phyloP scores from a whole-genome alignment of 2,888 invertebrate genomes.

The Lagria hirta region DNA sequence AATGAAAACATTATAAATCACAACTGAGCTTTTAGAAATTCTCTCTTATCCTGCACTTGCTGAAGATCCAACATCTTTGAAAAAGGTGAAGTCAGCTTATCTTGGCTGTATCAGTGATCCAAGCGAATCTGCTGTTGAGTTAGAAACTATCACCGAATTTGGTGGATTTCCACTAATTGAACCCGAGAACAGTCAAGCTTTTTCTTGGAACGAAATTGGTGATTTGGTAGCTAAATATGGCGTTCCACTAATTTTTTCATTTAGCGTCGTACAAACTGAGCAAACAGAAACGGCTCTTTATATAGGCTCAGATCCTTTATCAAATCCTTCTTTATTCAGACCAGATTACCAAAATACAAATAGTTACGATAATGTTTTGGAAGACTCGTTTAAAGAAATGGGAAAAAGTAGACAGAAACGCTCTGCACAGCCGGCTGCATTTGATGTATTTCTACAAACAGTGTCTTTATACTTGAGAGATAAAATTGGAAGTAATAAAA shows the following conservation, averaged over 20 bases:
- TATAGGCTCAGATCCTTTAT: constrained; percentile 32
- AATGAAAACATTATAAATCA: too few relatives aligned
- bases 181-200: constrained; percentile 12
- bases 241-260: constrained; percentile 48
- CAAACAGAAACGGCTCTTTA: constrained; percentile 14
- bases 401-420: constrained; percentile 2
- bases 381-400: constrained; percentile 31
- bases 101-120: constrained; percentile 43
- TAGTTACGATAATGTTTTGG: constrained; percentile 38
- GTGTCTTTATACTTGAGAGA: constrained; percentile 1
- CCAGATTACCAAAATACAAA: too few relatives aligned
- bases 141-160: constrained; percentile 41
- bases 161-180: constrained; percentile 48
- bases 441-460: constrained; percentile 5
- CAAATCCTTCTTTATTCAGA: constrained; percentile 33
- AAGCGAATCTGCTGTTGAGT: constrained; percentile 40
- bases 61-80: constrained; percentile 45
- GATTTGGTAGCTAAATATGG: constrained; percentile 49
- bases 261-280: constrained; percentile 26
- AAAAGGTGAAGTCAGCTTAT: constrained; percentile 50
- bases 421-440: not conserved
- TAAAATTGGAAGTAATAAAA: constrained; percentile 7
- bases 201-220: constrained; percentile 47
- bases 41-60: constrained; percentile 32
- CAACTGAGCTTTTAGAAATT: constrained; percentile 43